A percentile compares a stretch with the other conserved stretches of the same genome.
These are phyloP conservation scores for Otocyon megalotis DNA, from an alignment of 2,113 vertebrate species.

Conservation along the genomic window DNA sequence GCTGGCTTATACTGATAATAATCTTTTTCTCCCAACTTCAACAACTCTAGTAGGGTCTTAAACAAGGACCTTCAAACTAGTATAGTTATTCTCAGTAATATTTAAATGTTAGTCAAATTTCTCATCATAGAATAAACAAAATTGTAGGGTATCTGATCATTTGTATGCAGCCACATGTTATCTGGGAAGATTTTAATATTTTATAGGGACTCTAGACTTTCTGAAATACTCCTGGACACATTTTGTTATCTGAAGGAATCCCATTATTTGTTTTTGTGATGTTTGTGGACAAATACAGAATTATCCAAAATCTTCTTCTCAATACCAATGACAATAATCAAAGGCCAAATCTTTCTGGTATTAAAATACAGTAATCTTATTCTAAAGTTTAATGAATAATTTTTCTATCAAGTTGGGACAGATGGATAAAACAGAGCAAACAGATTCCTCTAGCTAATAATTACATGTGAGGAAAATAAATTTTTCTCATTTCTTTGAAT, in stretches of 20 bases:
- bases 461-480: not conserved
- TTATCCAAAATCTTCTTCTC: not conserved
- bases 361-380: not conserved
- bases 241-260: not conserved
- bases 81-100: not conserved
- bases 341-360: accelerated
- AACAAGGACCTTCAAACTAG: not conserved
- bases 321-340: not conserved
- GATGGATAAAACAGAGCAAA: not conserved
- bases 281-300: not conserved
- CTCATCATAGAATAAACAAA: not conserved
- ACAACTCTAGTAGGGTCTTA: not conserved
- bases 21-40: not conserved
- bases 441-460: not conserved
- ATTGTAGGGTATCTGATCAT: not conserved
- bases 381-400: not conserved
- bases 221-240: not conserved
- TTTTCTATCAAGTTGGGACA: not conserved
- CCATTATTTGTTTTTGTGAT: not conserved
- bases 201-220: not conserved
- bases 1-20: not conserved
- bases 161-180: not conserved
- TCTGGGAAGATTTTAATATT: not conserved
- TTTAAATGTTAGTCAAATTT: not conserved
- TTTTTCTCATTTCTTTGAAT: constrained; percentile 9